phyloP scores from a whole-genome alignment of 2,888 invertebrate genomes.

The Dasysyrphus albostriatus region DNA sequence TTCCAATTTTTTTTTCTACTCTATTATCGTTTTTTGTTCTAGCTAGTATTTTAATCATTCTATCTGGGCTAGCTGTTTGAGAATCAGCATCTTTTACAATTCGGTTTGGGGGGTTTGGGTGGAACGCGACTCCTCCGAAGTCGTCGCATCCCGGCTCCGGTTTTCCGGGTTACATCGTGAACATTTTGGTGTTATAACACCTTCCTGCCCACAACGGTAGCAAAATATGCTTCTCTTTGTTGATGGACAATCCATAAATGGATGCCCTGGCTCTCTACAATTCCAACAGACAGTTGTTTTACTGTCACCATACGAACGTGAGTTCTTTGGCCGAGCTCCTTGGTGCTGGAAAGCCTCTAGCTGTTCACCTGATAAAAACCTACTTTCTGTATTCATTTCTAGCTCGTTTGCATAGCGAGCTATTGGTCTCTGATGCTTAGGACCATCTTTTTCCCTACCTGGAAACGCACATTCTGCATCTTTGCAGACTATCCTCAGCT shows the following conservation, averaged over 20 bases:
- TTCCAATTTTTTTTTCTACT: neutral
- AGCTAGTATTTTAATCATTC: neutral
- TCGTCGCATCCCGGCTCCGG: neutral
- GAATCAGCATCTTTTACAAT: too few species aligned
- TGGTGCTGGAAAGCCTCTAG: neutral
- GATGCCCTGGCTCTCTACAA: neutral
- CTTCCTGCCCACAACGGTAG: constrained; percentile 4
- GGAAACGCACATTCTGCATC: too few species aligned
- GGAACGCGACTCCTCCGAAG: neutral
- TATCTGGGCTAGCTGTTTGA: neutral
- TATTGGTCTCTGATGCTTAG: neutral
- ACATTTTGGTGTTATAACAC: constrained; percentile 10
- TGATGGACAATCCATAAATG: neutral
- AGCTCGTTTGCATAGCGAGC: neutral
- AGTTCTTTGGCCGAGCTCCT: neutral
- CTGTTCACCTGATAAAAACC: neutral
- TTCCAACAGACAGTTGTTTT: neutral
- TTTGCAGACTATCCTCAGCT: too few species aligned
- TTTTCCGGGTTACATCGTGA: neutral
- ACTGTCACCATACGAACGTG: accelerated
- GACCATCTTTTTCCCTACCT: neutral
- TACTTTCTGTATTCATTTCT: neutral
- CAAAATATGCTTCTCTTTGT: neutral
- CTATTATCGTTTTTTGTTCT: neutral
- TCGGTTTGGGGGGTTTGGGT: neutral